Percentiles rank a stretch among this genome's conserved stretches.
Evolutionary conservation across 2,797 vertebrate species (phyloP).

Genomic region (Notamacropus eugenii): DNA sequence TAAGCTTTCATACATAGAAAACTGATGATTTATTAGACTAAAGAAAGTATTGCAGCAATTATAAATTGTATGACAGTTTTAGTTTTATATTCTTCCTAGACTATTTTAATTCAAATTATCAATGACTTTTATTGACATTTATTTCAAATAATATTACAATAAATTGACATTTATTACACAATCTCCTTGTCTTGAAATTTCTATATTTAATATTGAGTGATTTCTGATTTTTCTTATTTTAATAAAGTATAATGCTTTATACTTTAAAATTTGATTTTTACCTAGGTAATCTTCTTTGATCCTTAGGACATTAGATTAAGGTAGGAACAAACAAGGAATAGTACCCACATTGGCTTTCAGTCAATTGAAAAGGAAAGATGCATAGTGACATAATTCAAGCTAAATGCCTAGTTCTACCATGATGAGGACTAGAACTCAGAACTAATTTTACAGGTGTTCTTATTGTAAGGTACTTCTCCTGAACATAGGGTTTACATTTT

Average conservation of each 20-base stretch:
- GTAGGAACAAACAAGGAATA: neutral
- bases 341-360: neutral
- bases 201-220: slow-evolving; percentile 54
- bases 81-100: slow-evolving; percentile 48
- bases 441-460: neutral
- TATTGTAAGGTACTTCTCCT: neutral
- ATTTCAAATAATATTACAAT: slow-evolving; percentile 10
- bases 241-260: slow-evolving; percentile 6
- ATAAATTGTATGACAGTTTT: slow-evolving; percentile 16
- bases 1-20: slow-evolving; percentile 10
- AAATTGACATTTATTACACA: slow-evolving; percentile 45
- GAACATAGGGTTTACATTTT: neutral
- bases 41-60: slow-evolving; percentile 20
- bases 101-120: slow-evolving; percentile 64
- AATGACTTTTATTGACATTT: slow-evolving; percentile 30
- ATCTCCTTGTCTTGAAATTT: slow-evolving; percentile 58
- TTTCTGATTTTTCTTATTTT: slow-evolving; percentile 49
- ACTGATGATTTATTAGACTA: neutral
- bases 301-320: slow-evolving; percentile 12
- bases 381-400: neutral
- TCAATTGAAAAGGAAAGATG: slow-evolving; percentile 39
- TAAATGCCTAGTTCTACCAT: neutral
- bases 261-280: neutral
- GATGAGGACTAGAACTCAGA: neutral
- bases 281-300: slow-evolving; percentile 1